A percentile compares a stretch with the other conserved stretches of the same genome.
Evolutionary conservation across 2,797 vertebrate genomes (phyloP).

Genomic region (Arremon aurantiirostris): DNA sequence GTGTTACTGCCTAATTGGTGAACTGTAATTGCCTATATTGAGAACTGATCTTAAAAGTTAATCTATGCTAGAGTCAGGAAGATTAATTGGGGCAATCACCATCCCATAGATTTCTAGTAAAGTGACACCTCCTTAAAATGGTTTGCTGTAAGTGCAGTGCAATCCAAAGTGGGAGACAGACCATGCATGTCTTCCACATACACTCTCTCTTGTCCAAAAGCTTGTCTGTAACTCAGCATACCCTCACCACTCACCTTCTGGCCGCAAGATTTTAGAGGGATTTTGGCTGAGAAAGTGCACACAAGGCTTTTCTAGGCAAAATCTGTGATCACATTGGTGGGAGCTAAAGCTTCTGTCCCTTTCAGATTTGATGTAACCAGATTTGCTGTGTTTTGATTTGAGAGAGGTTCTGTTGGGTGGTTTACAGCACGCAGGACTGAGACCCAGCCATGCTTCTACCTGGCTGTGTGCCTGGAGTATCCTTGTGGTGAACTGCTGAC

Average conservation of each 20-base stretch:
- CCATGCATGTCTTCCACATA: not conserved
- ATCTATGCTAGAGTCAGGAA: constrained; percentile 30
- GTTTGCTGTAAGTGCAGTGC: not conserved
- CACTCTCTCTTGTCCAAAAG: not conserved
- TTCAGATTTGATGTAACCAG: not conserved
- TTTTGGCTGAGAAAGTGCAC: not conserved
- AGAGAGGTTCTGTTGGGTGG: not conserved
- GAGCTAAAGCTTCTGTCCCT: not conserved
- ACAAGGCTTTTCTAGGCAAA: not conserved
- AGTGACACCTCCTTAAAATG: not conserved
- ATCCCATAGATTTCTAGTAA: constrained; percentile 25
- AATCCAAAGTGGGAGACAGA: rapidly evolving
- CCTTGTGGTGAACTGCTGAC: not conserved
- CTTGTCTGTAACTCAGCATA: not conserved
- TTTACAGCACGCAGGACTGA: not conserved
- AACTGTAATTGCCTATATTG: constrained; percentile 27
- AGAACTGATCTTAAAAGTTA: constrained; percentile 50
- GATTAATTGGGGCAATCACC: constrained; percentile 33
- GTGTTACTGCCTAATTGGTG: constrained; percentile 45
- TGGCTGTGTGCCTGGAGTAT: not conserved
- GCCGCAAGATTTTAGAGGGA: not conserved
- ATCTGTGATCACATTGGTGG: not conserved
- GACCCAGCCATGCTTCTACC: rapidly evolving
- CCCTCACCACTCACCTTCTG: not conserved
- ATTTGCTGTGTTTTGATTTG: not conserved